These are phyloP conservation scores for Aphodius sticticus DNA, from an alignment of 2,888 invertebrate species.

Conservation along the genomic window DNA sequence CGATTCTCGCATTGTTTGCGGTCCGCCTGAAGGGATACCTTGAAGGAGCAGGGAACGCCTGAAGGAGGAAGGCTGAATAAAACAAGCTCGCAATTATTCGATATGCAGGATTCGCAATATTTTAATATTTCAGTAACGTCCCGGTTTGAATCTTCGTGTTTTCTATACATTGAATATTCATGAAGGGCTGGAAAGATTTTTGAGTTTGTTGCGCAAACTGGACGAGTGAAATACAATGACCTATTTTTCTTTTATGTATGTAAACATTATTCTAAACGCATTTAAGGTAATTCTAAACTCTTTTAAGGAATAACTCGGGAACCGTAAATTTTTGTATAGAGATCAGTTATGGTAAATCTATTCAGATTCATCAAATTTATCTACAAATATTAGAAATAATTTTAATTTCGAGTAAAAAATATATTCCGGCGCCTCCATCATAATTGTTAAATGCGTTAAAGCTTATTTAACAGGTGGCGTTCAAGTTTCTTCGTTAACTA, in stretches of 20 bases:
- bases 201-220: not conserved
- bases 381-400: no score
- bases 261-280: no score
- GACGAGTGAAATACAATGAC: not conserved
- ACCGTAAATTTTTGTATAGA: no score
- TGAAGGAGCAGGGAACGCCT: not conserved
- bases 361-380: no score
- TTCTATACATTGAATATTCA: slow-evolving; percentile 4
- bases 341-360: no score
- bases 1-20: not conserved
- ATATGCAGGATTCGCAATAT: not conserved
- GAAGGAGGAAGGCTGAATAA: not conserved
- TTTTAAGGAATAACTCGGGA: no score
- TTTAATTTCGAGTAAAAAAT: no score
- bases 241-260: not conserved
- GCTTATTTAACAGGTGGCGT: no score
- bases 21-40: not conserved
- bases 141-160: not conserved
- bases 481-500: no score
- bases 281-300: no score
- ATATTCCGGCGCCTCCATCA: no score
- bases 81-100: not conserved
- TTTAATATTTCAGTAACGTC: not conserved
- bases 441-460: no score
- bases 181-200: not conserved